These are phyloP conservation scores for Sapayoa aenigma DNA, from an alignment of 2,113 vertebrate genomes.

Conservation along the genomic window DNA sequence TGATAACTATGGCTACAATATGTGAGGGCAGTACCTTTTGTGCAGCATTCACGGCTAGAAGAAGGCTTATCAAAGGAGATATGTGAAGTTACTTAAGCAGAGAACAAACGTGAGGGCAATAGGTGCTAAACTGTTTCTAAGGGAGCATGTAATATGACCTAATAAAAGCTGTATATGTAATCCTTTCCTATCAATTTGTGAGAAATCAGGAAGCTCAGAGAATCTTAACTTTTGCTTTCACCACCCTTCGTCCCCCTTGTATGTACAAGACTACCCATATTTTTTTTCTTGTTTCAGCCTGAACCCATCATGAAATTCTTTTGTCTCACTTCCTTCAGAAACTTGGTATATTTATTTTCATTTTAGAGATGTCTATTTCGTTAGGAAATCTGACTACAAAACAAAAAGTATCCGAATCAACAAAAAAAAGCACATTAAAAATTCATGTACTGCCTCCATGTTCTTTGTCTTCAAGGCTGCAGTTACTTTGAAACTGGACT, in stretches of 20 bases:
- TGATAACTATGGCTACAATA: not conserved
- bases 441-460: not conserved
- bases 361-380: not conserved
- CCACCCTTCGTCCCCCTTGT: not conserved
- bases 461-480: not conserved
- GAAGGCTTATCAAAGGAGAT: not conserved
- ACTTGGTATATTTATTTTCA: not conserved
- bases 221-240: not conserved
- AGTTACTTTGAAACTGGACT: not conserved
- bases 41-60: rapidly evolving
- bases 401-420: not conserved
- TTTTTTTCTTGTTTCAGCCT: not conserved
- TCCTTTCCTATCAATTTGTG: not conserved
- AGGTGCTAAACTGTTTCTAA: not conserved
- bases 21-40: not conserved
- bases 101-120: not conserved
- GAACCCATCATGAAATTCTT: not conserved
- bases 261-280: not conserved
- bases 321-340: not conserved
- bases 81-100: not conserved
- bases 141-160: not conserved
- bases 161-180: not conserved
- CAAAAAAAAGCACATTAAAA: rapidly evolving
- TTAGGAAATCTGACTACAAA: not conserved
- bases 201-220: not conserved